A percentile compares a stretch with the other conserved stretches of the same genome.
phyloP scores from a whole-genome alignment of 2,888 invertebrate genomes.

The Ametastegia equiseti region DNA sequence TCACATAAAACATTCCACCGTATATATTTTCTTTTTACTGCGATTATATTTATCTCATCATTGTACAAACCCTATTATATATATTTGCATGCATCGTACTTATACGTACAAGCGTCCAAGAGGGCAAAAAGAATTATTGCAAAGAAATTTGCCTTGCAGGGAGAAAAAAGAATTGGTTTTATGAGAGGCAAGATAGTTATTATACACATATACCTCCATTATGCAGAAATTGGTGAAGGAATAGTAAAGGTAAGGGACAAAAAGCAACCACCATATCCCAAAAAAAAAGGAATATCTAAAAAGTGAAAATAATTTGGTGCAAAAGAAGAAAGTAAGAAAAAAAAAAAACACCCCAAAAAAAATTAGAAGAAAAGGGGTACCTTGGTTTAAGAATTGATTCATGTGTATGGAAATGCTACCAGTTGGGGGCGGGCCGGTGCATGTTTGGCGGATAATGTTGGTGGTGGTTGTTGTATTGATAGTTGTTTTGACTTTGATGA shows the following conservation, averaged over 20 bases:
- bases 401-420: slow-evolving; percentile 62
- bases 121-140: background rate
- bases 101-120: background rate
- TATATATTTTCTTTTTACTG: background rate
- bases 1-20: background rate
- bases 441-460: slow-evolving; percentile 69
- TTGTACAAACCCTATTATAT: background rate
- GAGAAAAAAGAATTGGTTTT: background rate
- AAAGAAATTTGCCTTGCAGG: background rate
- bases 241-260: too few relatives aligned
- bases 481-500: slow-evolving; percentile 72
- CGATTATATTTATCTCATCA: background rate
- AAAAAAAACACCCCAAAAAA: background rate
- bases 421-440: slow-evolving; percentile 72
- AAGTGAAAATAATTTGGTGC: background rate
- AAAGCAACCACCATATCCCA: too few relatives aligned
- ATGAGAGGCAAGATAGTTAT: background rate
- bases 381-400: slow-evolving; percentile 40
- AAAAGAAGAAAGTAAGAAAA: background rate
- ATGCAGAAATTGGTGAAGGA: too few relatives aligned
- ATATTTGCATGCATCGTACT: background rate
- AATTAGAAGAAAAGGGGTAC: slow-evolving; percentile 22
- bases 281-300: background rate
- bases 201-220: too few relatives aligned
- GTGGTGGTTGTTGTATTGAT: slow-evolving; percentile 64